Conservation (phyloP, 2,797 vertebrate species). For the Labeo calbasu region DNA sequence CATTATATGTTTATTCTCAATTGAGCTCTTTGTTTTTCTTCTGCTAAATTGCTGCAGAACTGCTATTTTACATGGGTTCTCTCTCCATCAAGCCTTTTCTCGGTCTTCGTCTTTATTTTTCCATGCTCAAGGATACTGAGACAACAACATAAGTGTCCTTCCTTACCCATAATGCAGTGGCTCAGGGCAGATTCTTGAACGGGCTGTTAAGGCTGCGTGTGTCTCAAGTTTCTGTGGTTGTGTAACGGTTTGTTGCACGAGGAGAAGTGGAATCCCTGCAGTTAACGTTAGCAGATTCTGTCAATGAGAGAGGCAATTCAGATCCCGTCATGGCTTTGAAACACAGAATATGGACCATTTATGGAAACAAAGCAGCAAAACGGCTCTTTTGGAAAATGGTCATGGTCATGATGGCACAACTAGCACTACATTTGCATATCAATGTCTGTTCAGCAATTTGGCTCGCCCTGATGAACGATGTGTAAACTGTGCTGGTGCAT, state of each 20-base stretch:
- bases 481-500: not conserved
- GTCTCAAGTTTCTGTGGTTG: slow-evolving; percentile 34
- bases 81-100: not conserved
- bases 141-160: slow-evolving; percentile 7
- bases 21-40: not conserved
- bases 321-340: not conserved
- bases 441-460: not conserved
- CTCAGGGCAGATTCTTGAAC: slow-evolving; percentile 16
- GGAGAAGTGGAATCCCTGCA: slow-evolving; percentile 13
- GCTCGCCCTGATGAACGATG: not conserved
- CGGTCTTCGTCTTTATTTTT: not conserved
- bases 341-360: not conserved
- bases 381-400: not conserved
- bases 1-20: not conserved
- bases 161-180: slow-evolving; percentile 28
- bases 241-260: slow-evolving; percentile 20
- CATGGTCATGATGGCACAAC: not conserved
- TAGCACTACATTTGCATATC: not conserved
- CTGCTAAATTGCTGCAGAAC: not conserved
- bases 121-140: not conserved
- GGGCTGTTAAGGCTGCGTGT: slow-evolving; percentile 17
- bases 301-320: not conserved
- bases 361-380: not conserved
- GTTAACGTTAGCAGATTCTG: not conserved
- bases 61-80: not conserved